Evolutionary conservation across 2,888 invertebrate genomes (phyloP).

Genomic region (Callyntrura guangdongensis): DNA sequence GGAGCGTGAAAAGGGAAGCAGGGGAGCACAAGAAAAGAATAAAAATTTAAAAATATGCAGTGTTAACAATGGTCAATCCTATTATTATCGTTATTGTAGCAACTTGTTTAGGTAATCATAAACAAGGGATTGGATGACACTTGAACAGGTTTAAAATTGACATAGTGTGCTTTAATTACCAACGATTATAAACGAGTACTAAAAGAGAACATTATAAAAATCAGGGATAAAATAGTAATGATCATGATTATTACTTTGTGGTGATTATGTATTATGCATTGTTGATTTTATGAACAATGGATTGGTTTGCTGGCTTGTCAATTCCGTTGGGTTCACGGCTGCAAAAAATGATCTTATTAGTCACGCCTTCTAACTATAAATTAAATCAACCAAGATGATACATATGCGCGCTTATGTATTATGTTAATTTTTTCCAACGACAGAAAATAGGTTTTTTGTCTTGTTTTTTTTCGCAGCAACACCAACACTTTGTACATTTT

Average conservation of each 20-base stretch:
- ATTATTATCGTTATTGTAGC: constrained; percentile 36
- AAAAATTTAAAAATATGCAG: constrained; percentile 61
- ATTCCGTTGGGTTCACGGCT: background rate
- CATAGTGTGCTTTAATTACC: constrained; percentile 40
- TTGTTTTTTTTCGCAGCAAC: no score
- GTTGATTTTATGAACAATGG: constrained; percentile 55
- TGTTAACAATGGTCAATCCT: constrained; percentile 65
- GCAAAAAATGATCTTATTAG: constrained; percentile 12
- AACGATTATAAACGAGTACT: constrained; percentile 32
- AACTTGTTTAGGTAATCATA: constrained; percentile 52
- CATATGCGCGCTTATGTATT: background rate
- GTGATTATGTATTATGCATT: constrained; percentile 52
- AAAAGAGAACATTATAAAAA: background rate
- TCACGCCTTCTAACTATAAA: constrained; percentile 16
- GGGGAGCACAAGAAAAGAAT: background rate
- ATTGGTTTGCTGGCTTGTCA: constrained; percentile 2
- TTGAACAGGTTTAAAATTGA: constrained; percentile 41
- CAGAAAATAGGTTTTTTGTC: no score
- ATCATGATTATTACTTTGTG: constrained; percentile 21
- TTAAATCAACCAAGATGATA: background rate
- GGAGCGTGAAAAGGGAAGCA: background rate
- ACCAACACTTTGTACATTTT: background rate
- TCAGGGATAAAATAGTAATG: constrained; percentile 40
- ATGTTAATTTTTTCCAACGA: no score
- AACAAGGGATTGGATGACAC: constrained; percentile 42